These are phyloP conservation scores for Watersipora subatra DNA, from an alignment of 1,140 invertebrate species.

Conservation along the genomic window DNA sequence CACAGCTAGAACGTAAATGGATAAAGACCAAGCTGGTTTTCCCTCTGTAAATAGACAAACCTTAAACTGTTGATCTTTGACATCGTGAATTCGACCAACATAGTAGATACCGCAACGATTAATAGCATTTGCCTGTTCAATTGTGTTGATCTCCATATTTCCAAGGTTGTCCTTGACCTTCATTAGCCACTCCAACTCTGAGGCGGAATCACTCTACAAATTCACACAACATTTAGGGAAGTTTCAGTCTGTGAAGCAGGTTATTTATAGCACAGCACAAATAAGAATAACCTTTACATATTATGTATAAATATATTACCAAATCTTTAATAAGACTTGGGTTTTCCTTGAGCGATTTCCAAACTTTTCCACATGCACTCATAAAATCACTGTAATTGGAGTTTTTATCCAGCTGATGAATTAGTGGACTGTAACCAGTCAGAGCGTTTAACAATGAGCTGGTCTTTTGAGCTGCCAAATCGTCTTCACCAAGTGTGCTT, in stretches of 20 bases:
- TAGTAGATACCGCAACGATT: constrained; percentile 24
- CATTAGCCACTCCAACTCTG: constrained; percentile 27
- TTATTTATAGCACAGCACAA: too few species aligned
- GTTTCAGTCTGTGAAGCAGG: too few species aligned
- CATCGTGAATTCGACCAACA: constrained; percentile 14
- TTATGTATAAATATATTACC: too few species aligned
- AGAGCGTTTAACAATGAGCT: constrained; percentile 25
- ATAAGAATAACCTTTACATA: too few species aligned
- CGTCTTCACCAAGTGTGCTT: constrained; percentile 28
- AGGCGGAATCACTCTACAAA: constrained; percentile 19
- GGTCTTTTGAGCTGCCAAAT: constrained; percentile 21
- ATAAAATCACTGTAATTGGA: constrained; percentile 19
- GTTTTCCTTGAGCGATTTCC: constrained; percentile 22
- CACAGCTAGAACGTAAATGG: too few species aligned
- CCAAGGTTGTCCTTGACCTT: constrained; percentile 24
- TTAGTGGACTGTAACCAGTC: constrained; percentile 30
- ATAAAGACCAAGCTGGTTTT: too few species aligned
- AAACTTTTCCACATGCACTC: constrained; percentile 23
- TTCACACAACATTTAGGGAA: too few species aligned
- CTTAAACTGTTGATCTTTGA: neutral
- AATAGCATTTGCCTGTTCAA: constrained; percentile 27
- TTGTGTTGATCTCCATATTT: constrained; percentile 28
- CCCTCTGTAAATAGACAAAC: too few species aligned
- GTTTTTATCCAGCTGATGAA: constrained; percentile 16
- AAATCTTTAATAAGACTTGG: constrained; percentile 21